Percentiles rank a stretch among this genome's conserved stretches.
Conservation (phyloP, 2,797 vertebrate species). For the Danio choprae region DNA sequence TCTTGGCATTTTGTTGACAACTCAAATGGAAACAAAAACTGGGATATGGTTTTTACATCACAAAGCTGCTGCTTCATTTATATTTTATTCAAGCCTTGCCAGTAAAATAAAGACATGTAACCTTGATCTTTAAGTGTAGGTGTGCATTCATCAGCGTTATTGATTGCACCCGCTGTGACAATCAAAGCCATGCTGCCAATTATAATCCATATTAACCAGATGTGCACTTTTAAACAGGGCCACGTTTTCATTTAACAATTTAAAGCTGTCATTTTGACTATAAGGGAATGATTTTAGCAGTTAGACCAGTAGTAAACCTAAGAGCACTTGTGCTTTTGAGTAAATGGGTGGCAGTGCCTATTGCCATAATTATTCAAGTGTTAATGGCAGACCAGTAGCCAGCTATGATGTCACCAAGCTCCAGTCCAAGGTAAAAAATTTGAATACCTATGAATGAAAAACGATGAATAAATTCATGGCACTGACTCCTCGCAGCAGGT, state of each 20-base stretch:
- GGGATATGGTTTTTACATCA: not conserved
- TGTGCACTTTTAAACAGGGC: not conserved
- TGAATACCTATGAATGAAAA: too few species aligned
- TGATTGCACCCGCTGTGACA: slow-evolving; percentile 56
- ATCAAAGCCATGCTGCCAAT: slow-evolving; percentile 42
- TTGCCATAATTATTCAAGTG: slow-evolving; percentile 12
- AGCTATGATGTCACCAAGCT: too few species aligned
- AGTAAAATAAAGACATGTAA: slow-evolving; percentile 52
- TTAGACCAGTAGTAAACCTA: not conserved
- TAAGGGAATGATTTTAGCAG: not conserved
- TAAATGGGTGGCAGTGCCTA: not conserved
- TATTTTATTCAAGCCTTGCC: not conserved
- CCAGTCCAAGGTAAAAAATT: too few species aligned
- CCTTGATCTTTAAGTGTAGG: slow-evolving; percentile 58
- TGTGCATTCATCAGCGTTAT: slow-evolving; percentile 57
- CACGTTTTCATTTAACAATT: slow-evolving; percentile 7
- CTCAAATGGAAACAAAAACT: not conserved
- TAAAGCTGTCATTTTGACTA: slow-evolving; percentile 12
- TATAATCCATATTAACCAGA: slow-evolving; percentile 46
- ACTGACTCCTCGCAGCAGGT: too few species aligned
- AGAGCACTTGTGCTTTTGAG: not conserved
- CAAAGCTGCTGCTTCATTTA: not conserved
- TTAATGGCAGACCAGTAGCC: too few species aligned
- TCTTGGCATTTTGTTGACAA: not conserved
- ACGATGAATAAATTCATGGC: too few species aligned